Base-by-base conservation (phyloP, 2,113 vertebrate species). In the Sigmodon hispidus region DNA sequence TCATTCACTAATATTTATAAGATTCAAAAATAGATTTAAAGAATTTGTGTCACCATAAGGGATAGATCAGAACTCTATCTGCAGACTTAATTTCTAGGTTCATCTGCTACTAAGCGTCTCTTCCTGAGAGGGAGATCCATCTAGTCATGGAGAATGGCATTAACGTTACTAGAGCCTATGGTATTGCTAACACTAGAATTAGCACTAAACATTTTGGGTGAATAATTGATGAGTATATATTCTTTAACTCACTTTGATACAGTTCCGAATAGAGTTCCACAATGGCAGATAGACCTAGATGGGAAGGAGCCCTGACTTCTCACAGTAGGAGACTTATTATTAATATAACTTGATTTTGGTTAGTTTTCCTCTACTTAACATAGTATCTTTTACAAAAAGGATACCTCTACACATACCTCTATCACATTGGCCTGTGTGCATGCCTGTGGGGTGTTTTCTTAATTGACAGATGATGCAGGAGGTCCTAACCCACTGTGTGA, bases 151-250 rank as follows among this genome's bases (percentile, higher is more conserved):
- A 19, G 24, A 84, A 43, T 84, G 40, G 57, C 43, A 45, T 34
- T 61, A 45, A 43, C 43, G 55, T 1, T 12, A 31, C 12, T 40
- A 63, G 40, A 83, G 59, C 43, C 84, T 29, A 0, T 13, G 22
- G 11, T 29, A 13, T 34, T 50, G 69, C 55, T 45, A 19, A 48
- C 24, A n/a, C 22, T 57, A 52, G n/a, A 72, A 10, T 10, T 73
- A 80, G 22, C 40, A 2, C 43, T 6, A 6, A 7, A 5, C 36
- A 75, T 4, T 34, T 15, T 50, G n/a, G 4, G 0, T 12, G 34
- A 89, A 50, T 76, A 76, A 22, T 10, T 31, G 16, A 2, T 36
- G 3, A 45, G n/a, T 26, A n/a, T 59, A 21, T 73, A 57, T 26
- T 63, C 59, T 65, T 59, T 29, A 9, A 79, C 21, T 12, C 2